Percentiles rank a stretch among this genome's conserved stretches.
These are phyloP conservation scores for Corythaixoides concolor DNA, from an alignment of 2,113 vertebrate species.

Conservation along the genomic window DNA sequence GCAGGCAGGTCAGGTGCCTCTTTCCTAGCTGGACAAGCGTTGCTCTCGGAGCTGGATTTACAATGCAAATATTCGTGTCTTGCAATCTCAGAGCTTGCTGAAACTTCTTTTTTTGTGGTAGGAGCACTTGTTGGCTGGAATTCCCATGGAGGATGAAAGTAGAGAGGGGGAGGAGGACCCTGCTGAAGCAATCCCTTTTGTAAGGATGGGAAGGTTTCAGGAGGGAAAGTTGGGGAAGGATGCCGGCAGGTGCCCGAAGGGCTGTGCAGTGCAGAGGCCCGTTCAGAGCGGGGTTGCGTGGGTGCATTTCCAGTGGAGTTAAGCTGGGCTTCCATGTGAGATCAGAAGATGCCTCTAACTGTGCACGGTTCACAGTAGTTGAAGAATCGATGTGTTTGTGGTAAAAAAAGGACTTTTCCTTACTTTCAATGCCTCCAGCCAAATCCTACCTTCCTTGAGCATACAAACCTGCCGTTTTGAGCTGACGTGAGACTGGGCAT, in stretches of 20 bases:
- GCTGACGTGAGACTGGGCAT: not conserved
- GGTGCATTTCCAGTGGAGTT: not conserved
- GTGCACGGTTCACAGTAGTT: not conserved
- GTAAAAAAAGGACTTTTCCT: not conserved
- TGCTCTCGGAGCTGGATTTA: conserved; percentile 37
- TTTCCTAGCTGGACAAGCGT: conserved; percentile 39
- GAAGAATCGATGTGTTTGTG: not conserved
- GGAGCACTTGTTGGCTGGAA: conserved; percentile 26
- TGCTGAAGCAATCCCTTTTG: not conserved
- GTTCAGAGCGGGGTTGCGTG: not conserved
- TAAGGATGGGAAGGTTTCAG: not conserved
- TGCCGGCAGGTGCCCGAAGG: not conserved
- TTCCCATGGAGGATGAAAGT: not conserved
- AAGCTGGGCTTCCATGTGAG: not conserved
- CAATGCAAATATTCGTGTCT: conserved; percentile 6
- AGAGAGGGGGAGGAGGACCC: not conserved
- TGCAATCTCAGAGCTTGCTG: not conserved
- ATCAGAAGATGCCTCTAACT: not conserved
- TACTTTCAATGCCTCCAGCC: not conserved
- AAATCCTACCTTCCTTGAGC: not conserved
- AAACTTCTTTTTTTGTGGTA: conserved; percentile 27
- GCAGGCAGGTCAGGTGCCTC: conserved; percentile 28
- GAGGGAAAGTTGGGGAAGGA: not conserved
- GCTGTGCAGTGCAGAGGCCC: not conserved
- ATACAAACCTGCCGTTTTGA: not conserved